Evolutionary conservation across 2,888 invertebrate species (phyloP).

Genomic region (Drosophila limbata): DNA sequence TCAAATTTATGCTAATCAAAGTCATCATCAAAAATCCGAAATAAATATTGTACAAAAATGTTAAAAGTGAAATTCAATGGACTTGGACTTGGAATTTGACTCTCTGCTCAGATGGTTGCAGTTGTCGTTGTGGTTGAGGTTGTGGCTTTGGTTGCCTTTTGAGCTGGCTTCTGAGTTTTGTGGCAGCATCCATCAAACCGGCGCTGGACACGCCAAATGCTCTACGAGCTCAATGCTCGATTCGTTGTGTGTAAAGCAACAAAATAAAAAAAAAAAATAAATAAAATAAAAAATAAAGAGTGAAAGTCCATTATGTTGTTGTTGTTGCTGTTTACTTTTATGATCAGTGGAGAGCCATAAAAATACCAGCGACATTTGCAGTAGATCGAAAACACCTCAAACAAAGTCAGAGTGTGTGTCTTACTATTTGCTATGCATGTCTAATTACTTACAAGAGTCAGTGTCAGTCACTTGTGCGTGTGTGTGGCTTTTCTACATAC

Average conservation of each 20-base stretch:
- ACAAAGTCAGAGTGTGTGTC: slow-evolving; percentile 29
- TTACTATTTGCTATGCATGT: slow-evolving; percentile 39
- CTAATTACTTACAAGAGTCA: slow-evolving; percentile 47
- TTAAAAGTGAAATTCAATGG: slow-evolving; percentile 66
- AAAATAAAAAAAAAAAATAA: slow-evolving; percentile 17
- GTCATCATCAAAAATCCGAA: slow-evolving; percentile 29
- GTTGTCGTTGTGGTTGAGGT: slow-evolving; percentile 6
- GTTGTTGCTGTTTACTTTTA: slow-evolving; percentile 43
- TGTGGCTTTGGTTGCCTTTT: slow-evolving; percentile 19
- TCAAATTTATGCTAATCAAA: slow-evolving; percentile 73
- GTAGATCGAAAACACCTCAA: slow-evolving; percentile 57
- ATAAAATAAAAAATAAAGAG: slow-evolving; percentile 52
- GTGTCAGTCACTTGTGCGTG: slow-evolving; percentile 12
- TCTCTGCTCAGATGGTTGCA: slow-evolving; percentile 15
- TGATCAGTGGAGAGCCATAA: slow-evolving; percentile 53
- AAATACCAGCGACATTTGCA: slow-evolving; percentile 60
- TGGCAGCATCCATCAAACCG: slow-evolving; percentile 50
- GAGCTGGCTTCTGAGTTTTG: slow-evolving; percentile 53
- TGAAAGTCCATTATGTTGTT: slow-evolving; percentile 68
- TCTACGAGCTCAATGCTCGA: slow-evolving; percentile 69
- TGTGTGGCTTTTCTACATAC: slow-evolving; percentile 16
- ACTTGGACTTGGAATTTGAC: slow-evolving; percentile 7
- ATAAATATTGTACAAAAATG: slow-evolving; percentile 3
- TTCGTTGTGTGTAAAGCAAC: slow-evolving; percentile 24
- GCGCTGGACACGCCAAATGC: slow-evolving; percentile 61